Evolutionary conservation across 2,113 vertebrate species (phyloP).

Genomic region (Catharus minimus): DNA sequence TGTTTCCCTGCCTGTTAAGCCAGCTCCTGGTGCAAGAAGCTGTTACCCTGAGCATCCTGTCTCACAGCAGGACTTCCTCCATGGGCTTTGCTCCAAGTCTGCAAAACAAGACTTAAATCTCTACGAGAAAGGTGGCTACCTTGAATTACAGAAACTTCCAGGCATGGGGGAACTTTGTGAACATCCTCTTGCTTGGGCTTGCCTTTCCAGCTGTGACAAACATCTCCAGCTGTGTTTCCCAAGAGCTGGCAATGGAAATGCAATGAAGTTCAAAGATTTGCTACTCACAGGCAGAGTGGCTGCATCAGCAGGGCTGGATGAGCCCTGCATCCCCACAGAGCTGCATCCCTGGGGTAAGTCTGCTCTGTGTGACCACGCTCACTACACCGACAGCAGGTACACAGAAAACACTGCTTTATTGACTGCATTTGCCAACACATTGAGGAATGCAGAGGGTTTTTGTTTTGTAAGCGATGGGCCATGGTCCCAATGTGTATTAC

Average conservation of each 20-base stretch:
- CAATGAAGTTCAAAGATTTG: neutral
- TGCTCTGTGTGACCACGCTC: neutral
- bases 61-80: neutral
- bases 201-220: neutral
- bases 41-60: neutral
- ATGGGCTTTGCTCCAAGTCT: neutral
- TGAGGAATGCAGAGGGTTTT: slow-evolving; percentile 78
- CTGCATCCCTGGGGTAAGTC: neutral
- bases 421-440: slow-evolving; percentile 93
- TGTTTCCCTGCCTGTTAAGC: neutral
- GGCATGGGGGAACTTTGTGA: neutral
- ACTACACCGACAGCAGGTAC: slow-evolving; percentile 57
- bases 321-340: neutral
- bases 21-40: neutral
- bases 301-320: neutral
- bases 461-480: slow-evolving; percentile 64
- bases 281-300: neutral
- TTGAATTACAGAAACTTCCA: neutral
- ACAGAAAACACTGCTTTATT: slow-evolving; percentile 99
- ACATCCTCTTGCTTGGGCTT: neutral
- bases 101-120: neutral
- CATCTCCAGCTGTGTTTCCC: neutral
- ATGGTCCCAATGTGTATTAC: slow-evolving; percentile 75
- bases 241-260: neutral
- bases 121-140: neutral